Evolutionary conservation across 2,888 invertebrate species (phyloP), one percentile per base, ranked within the genome.

Genomic region (Spilosoma lubricipeda): DNA sequence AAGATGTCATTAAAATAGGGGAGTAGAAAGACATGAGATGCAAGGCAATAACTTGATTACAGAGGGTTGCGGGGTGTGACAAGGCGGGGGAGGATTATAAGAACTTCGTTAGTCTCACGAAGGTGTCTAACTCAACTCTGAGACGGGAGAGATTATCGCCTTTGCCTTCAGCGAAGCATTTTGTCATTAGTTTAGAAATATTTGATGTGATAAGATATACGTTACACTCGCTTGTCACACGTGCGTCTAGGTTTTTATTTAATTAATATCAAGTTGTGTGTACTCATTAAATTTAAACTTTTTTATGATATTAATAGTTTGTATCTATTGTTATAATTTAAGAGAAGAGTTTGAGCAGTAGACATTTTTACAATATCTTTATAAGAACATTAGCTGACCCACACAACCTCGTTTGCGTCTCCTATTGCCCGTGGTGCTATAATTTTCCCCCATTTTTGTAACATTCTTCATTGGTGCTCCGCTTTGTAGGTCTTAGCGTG

Each of bases 91-190:
- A 89, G 92, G 94, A 93, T 94, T 94, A 93, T 92, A 93, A 93
- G 94, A 95, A 95, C 95, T 95, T 95, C 94, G 94, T 95, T 95
- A 95, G 94, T 89, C 92, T 92, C 91, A 86, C 91, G 93, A 90
- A 94, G 94, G 94, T 94, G 94, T 93, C 93, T 93, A 91, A 92
- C 91, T 93, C 93, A 89, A 90, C 89, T 91, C 90, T 90, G 90
- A 89, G 92, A 90, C 89, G 90, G 85, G 85, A 88, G 93, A 93
- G 94, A 94, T 94, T 94, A 94, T 93, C 92, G 92, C 91, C 91
- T 92, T 91, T 90, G 91, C 92, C 90, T 91, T 89, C 87, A 92
- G 89, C 90, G 88, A 82, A 86, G 89, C 89, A 91, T 92, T 92
- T 93, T 91, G 91, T 90, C 90, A 88, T 87, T 89, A 86, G 87